Evolutionary conservation across 1,140 invertebrate genomes (phyloP).

Genomic region (Sweltsa coloradensis): DNA sequence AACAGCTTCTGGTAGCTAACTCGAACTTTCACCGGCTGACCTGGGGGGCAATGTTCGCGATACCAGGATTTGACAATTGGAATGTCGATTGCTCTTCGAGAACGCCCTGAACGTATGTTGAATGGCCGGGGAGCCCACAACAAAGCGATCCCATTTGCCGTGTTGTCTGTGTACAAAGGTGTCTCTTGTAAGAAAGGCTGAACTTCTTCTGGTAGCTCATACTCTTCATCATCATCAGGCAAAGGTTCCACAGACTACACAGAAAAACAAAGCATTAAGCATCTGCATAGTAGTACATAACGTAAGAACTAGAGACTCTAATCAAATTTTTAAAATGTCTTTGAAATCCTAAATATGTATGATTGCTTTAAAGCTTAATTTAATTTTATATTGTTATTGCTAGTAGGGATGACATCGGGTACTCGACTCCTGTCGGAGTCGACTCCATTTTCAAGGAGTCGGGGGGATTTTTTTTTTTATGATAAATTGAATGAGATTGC

Average conservation of each 20-base stretch:
- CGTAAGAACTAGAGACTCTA: no score
- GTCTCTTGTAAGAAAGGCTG: slow-evolving; percentile 89
- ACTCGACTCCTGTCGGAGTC: no score
- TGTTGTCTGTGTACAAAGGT: slow-evolving; percentile 95
- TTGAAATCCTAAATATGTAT: no score
- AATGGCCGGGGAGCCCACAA: slow-evolving; percentile 97
- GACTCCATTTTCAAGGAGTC: no score
- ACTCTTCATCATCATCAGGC: slow-evolving; percentile 92
- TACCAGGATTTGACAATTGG: slow-evolving; percentile 97
- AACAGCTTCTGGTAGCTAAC: slow-evolving; percentile 98
- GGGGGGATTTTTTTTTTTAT: no score
- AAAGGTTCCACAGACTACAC: slow-evolving; percentile 61
- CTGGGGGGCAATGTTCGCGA: slow-evolving; percentile 94
- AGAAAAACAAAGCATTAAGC: slow-evolving; percentile 3
- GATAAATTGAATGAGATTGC: no score
- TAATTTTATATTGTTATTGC: no score
- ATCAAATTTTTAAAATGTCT: no score
- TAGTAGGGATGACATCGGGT: no score
- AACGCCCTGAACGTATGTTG: slow-evolving; percentile 82
- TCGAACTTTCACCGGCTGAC: slow-evolving; percentile 97
- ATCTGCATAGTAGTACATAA: no score
- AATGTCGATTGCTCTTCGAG: slow-evolving; percentile 86
- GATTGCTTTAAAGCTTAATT: no score
- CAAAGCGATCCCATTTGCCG: slow-evolving; percentile 97
- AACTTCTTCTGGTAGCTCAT: slow-evolving; percentile 78